Conservation (phyloP, 2,113 vertebrate species). For the Tragelaphus imberbis region DNA sequence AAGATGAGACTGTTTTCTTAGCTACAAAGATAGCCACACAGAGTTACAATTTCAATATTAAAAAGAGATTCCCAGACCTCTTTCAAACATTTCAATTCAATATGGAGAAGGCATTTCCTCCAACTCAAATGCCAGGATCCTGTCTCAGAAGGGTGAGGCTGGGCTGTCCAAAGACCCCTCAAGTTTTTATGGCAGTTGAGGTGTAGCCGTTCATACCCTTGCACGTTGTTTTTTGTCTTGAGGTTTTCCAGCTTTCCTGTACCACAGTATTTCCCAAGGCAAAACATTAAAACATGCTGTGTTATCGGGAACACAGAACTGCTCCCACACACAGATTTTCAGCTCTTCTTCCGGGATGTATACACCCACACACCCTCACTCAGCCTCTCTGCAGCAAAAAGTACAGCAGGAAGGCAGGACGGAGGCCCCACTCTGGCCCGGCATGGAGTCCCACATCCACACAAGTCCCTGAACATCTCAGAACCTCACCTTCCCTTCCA, state of each 20-base stretch:
- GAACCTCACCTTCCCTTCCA: neutral
- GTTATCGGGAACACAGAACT: neutral
- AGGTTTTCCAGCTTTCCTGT: neutral
- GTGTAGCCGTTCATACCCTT: neutral
- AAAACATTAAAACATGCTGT: neutral
- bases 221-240: neutral
- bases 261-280: neutral
- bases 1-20: neutral
- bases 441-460: neutral
- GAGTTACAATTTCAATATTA: neutral
- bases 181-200: neutral
- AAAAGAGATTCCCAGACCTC: neutral
- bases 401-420: no score
- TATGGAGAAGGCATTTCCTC: neutral
- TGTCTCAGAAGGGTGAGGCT: neutral
- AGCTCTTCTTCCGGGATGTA: neutral
- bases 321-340: neutral
- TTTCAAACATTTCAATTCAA: neutral
- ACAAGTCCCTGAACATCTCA: neutral
- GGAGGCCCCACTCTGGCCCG: neutral
- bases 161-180: neutral
- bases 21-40: neutral
- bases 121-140: neutral
- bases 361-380: no score
- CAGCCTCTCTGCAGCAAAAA: neutral